Base-by-base conservation (phyloP, 2,113 vertebrate genomes). In the Hemicordylus capensis region DNA sequence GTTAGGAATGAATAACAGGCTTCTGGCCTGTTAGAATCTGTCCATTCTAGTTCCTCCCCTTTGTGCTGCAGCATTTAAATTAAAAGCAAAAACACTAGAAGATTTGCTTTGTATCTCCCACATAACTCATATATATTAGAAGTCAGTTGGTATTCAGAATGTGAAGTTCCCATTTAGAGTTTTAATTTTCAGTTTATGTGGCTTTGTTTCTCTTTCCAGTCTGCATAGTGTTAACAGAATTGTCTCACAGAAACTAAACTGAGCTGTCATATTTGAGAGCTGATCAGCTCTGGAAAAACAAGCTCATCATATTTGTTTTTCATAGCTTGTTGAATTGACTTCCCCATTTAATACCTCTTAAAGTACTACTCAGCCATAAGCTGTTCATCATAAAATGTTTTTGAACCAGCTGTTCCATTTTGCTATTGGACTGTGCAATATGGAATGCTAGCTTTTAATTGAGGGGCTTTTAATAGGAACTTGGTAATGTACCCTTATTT, bases 201-300 rank as follows among this genome's bases (percentile, higher is more conserved):
- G 10, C 56, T 2, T 54, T 56, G 39, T 34, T 24, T 61, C 2
- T 78, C 19, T 85, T 51, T 85, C 59, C 61, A 58, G n/a, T 17
- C 17, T 76, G 24, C 0, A 8, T n/a, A n/a, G 24, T 20, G 12
- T 85, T 86, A 51, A 17, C 37, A 66, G 19, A 56, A 48, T 73
- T 5, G 19, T 26, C 34, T 56, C n/a, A 69, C 84, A 70, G 44
- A 93, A 88, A 64, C 14, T 79, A 31, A 79, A 72, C 6, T 56
- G 76, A 48, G 28, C 24, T 74, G 1, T 66, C 28, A 19, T 37
- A 1, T 85, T 22, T 34, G 51, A 56, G 26, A 44, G 51, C 56
- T 61, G 44, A 48, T 85, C 37, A 34, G 11, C 39, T 63, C 64
- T 80, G 31, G 14, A 54, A 88, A 72, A 11, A 3, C 34, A 73